Evolutionary conservation across 2,888 invertebrate species (phyloP).

Genomic region (Nasonia oneida): DNA sequence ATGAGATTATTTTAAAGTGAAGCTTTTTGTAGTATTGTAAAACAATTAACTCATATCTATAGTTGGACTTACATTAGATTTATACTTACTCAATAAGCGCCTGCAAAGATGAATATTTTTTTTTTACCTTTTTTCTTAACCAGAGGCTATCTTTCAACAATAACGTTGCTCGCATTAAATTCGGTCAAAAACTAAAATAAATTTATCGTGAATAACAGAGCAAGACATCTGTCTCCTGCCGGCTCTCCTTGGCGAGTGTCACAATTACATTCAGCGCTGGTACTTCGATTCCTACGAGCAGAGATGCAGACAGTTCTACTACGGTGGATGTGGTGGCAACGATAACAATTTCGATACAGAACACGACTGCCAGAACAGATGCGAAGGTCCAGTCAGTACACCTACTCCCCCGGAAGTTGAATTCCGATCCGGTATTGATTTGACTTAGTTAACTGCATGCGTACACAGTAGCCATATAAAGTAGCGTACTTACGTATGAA

Average conservation of each 20-base stretch:
- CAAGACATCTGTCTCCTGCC: constrained; percentile 88
- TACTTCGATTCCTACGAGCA: constrained; percentile 90
- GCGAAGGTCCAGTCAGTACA: constrained; percentile 80
- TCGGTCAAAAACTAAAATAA: neutral
- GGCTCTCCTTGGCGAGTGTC: constrained; percentile 88
- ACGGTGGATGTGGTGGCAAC: constrained; percentile 96
- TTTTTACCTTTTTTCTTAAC: no score
- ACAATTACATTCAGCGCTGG: constrained; percentile 88
- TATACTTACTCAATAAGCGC: no score
- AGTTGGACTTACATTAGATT: no score
- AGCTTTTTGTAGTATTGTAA: no score
- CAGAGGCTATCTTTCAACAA: no score
- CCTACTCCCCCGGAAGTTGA: constrained; percentile 74
- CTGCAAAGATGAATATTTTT: no score
- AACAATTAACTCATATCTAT: no score
- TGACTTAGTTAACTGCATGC: neutral
- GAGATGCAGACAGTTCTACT: constrained; percentile 90
- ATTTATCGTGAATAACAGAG: constrained; percentile 75
- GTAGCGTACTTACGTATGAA: neutral
- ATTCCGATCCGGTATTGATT: constrained; percentile 75
- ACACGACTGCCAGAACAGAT: constrained; percentile 84
- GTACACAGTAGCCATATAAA: neutral
- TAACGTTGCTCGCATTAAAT: neutral
- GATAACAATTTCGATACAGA: constrained; percentile 89
- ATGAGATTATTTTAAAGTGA: no score